These are phyloP conservation scores for Heliocidaris erythrogramma DNA, from an alignment of 35 echinoderm and acorn worm species.

Conservation along the genomic window DNA sequence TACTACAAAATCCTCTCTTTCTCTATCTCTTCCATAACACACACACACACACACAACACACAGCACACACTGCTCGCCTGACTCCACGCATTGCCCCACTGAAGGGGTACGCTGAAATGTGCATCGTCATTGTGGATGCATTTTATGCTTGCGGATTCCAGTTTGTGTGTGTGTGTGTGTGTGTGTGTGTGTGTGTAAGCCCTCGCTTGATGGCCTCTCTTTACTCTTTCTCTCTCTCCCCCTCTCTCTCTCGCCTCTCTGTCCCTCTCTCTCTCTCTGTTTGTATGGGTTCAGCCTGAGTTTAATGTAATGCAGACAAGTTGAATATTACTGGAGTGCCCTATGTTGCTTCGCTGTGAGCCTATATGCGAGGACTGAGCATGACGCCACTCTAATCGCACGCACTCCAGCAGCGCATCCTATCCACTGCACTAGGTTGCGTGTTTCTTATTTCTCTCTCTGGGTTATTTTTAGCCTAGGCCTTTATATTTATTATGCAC, in stretches of 20 bases:
- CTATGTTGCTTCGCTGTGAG: not conserved
- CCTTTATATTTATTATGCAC: conserved; percentile 15
- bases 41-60: not conserved
- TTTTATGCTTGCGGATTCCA: not conserved
- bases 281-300: not conserved
- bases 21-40: not conserved
- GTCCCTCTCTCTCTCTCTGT: not conserved
- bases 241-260: not conserved
- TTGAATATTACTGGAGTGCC: conserved; percentile 30
- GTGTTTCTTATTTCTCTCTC: conserved; percentile 3
- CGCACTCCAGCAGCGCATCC: not conserved
- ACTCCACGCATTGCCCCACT: not conserved
- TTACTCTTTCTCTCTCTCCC: not conserved
- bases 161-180: not conserved
- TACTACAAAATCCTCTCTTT: conserved; percentile 2
- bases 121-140: not conserved
- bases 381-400: not conserved
- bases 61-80: not conserved
- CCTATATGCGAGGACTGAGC: not conserved
- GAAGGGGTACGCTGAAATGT: not conserved
- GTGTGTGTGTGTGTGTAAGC: not conserved
- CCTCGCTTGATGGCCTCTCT: not conserved
- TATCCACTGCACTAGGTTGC: not conserved
- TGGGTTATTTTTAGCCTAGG: not conserved
- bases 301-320: conserved; percentile 20